phyloP scores from a whole-genome alignment of 2,797 vertebrate genomes.

The Perodicticus potto region DNA sequence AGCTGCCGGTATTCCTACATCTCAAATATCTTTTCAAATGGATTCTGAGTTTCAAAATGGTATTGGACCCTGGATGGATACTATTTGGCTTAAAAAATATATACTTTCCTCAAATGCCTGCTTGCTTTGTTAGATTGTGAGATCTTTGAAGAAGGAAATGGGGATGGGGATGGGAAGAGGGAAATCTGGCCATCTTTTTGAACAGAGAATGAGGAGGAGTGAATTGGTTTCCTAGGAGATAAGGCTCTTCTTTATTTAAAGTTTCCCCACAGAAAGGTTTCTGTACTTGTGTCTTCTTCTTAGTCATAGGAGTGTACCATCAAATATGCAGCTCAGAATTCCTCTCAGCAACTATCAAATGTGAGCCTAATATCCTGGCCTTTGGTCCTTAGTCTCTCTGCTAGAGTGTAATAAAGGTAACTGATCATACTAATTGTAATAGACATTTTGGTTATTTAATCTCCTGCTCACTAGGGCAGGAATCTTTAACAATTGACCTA shows the following conservation, averaged over 20 bases:
- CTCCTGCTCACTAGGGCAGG: background rate
- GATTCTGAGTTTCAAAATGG: conserved; percentile 76
- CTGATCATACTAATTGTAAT: background rate
- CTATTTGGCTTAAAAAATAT: background rate
- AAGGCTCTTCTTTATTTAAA: conserved; percentile 85
- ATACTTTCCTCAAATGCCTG: conserved; percentile 33
- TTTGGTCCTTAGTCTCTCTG: background rate
- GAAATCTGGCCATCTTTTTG: conserved; percentile 83
- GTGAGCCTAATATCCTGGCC: background rate
- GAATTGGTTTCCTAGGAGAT: conserved; percentile 90
- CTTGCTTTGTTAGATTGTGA: conserved; percentile 63
- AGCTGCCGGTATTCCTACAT: conserved; percentile 68
- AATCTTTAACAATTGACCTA: background rate
- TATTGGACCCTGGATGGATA: conserved; percentile 63
- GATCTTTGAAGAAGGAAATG: conserved; percentile 78
- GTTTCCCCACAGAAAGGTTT: conserved; percentile 85
- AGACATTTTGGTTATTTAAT: background rate
- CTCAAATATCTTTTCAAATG: conserved; percentile 70
- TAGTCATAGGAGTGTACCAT: conserved; percentile 71
- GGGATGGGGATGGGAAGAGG: conserved; percentile 57
- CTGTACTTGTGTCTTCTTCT: conserved; percentile 83
- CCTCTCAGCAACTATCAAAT: background rate
- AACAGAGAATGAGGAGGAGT: conserved; percentile 82
- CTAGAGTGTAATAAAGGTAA: background rate
- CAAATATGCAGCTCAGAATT: conserved; percentile 53